These are phyloP conservation scores for Bos taurus DNA, from an alignment of 2,113 vertebrate genomes.

Conservation along the genomic window DNA sequence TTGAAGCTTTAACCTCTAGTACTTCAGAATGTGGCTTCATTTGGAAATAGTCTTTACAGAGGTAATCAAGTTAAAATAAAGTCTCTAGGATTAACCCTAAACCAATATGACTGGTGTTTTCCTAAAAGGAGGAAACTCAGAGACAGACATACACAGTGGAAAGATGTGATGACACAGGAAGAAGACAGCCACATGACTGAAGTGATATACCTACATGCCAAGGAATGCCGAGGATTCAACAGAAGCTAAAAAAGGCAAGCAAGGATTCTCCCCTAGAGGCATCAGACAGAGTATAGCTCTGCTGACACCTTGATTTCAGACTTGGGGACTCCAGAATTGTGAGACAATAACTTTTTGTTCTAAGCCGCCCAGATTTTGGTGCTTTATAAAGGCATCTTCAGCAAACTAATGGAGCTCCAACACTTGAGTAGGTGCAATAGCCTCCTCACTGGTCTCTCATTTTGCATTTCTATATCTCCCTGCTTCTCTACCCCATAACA, in stretches of 20 bases:
- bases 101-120: not conserved
- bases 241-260: not conserved
- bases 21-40: not conserved
- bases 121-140: not conserved
- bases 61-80: not conserved
- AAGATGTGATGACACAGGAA: not conserved
- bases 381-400: not conserved
- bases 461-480: not conserved
- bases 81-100: not conserved
- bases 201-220: not conserved
- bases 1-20: not conserved
- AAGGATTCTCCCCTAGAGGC: not conserved
- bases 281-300: not conserved
- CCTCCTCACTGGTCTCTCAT: not conserved
- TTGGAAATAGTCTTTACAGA: not conserved
- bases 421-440: not conserved
- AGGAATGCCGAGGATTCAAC: not conserved
- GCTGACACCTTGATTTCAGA: not conserved
- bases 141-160: not conserved
- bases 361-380: not conserved
- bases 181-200: not conserved
- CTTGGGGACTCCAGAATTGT: not conserved
- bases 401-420: not conserved
- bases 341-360: not conserved
- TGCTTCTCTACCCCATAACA: not conserved